These are phyloP conservation scores for Dasypogon diadema DNA, from an alignment of 2,888 invertebrate genomes.

Conservation along the genomic window DNA sequence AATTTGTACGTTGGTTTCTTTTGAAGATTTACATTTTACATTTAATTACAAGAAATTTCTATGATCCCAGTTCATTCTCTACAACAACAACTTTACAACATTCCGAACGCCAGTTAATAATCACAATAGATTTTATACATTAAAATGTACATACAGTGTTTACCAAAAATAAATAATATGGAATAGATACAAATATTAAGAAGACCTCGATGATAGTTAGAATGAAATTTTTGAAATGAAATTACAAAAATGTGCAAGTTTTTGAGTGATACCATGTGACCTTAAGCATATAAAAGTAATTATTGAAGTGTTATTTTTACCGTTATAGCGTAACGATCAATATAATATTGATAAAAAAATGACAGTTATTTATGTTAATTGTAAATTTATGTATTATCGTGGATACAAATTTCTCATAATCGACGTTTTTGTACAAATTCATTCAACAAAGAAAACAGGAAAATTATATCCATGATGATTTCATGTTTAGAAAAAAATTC, in stretches of 20 bases:
- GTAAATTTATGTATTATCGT: constrained; percentile 10
- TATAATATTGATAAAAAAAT: not conserved
- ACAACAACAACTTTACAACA: constrained; percentile 22
- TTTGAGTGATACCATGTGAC: constrained; percentile 69
- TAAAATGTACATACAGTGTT: constrained; percentile 12
- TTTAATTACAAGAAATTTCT: too few relatives aligned
- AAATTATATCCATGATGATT: too few relatives aligned
- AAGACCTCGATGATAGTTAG: constrained; percentile 51
- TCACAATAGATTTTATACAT: constrained; percentile 34
- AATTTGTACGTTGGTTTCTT: too few relatives aligned
- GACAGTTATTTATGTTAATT: not conserved
- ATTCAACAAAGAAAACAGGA: too few relatives aligned
- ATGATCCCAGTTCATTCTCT: too few relatives aligned
- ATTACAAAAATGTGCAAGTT: constrained; percentile 56
- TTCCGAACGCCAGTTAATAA: constrained; percentile 21
- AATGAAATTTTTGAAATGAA: constrained; percentile 41
- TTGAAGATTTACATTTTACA: too few relatives aligned
- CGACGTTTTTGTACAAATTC: too few relatives aligned
- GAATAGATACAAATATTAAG: constrained; percentile 22
- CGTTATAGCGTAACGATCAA: constrained; percentile 4
- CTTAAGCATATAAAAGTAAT: constrained; percentile 60
- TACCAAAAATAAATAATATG: constrained; percentile 17
- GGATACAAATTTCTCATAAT: not conserved
- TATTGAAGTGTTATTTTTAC: constrained; percentile 46
- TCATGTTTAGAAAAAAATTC: too few relatives aligned